These are phyloP conservation scores for Furnarius figulus DNA, from an alignment of 2,113 vertebrate species.

Conservation along the genomic window DNA sequence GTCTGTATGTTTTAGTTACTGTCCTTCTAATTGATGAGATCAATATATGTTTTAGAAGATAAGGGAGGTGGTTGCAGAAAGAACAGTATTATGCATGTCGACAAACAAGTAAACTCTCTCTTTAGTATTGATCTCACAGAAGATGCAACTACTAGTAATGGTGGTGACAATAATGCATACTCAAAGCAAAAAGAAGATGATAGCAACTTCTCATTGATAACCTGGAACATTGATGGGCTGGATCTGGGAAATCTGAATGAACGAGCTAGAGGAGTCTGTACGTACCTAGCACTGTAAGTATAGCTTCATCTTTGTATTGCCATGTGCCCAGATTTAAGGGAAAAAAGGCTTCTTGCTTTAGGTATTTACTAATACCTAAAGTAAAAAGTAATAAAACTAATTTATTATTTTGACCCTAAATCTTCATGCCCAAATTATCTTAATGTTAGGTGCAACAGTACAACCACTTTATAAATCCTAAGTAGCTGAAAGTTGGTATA, in stretches of 20 bases:
- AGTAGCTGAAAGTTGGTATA: neutral
- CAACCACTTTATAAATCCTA: neutral
- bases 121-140: conserved; percentile 88
- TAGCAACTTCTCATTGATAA: conserved; percentile 82
- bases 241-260: conserved; percentile 81
- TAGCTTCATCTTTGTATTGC: neutral
- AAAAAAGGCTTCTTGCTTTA: neutral
- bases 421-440: neutral
- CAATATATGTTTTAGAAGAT: neutral
- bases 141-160: conserved; percentile 67
- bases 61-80: neutral
- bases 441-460: neutral
- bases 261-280: conserved; percentile 86
- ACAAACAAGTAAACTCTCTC: neutral
- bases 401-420: too few species aligned
- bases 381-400: too few species aligned
- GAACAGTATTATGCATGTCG: neutral
- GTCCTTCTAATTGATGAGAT: neutral
- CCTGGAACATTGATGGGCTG: conserved; percentile 95
- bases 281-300: conserved; percentile 86
- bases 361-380: too few species aligned
- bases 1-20: neutral
- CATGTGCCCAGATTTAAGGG: neutral
- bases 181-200: conserved; percentile 67
- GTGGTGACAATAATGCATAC: neutral